These are phyloP conservation scores for Acanthococcus lagerstroemiae DNA, from an alignment of 2,888 invertebrate genomes.

Conservation along the genomic window DNA sequence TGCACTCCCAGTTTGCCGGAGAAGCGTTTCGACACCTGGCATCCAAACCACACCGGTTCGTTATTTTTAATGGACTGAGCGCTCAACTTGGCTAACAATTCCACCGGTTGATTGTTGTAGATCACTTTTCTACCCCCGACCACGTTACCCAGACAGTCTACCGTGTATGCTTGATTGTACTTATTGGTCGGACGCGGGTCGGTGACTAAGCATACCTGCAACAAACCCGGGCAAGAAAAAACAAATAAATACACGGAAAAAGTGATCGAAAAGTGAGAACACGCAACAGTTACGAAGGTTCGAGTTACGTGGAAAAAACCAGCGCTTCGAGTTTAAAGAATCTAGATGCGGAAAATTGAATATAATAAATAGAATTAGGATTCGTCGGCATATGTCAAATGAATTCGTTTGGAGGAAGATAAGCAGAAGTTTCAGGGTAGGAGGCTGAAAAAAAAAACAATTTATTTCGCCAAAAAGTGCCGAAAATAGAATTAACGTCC, in stretches of 20 bases:
- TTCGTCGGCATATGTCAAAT: no score
- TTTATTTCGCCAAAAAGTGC: no score
- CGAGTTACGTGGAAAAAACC: no score
- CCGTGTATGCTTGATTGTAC: slow-evolving; percentile 71
- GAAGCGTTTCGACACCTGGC: slow-evolving; percentile 64
- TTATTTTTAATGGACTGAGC: slow-evolving; percentile 66
- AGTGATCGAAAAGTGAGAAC: no score
- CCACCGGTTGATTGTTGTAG: slow-evolving; percentile 81
- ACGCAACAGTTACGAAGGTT: background rate
- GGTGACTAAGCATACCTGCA: slow-evolving; percentile 70
- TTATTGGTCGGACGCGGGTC: slow-evolving; percentile 71
- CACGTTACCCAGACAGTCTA: slow-evolving; percentile 80
- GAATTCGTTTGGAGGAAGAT: no score
- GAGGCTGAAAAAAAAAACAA: no score
- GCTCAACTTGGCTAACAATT: slow-evolving; percentile 61
- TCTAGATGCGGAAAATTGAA: no score
- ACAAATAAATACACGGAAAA: slow-evolving; percentile 1
- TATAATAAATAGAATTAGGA: no score
- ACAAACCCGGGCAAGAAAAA: slow-evolving; percentile 21
- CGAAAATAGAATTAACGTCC: no score
- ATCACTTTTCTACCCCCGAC: slow-evolving; percentile 66
- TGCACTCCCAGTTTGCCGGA: slow-evolving; percentile 67
- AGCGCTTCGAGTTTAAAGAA: no score
- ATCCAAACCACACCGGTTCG: slow-evolving; percentile 88
- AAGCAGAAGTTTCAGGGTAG: no score